These are phyloP conservation scores for Coenonympha arcania DNA, from an alignment of 2,888 invertebrate species.

Conservation along the genomic window DNA sequence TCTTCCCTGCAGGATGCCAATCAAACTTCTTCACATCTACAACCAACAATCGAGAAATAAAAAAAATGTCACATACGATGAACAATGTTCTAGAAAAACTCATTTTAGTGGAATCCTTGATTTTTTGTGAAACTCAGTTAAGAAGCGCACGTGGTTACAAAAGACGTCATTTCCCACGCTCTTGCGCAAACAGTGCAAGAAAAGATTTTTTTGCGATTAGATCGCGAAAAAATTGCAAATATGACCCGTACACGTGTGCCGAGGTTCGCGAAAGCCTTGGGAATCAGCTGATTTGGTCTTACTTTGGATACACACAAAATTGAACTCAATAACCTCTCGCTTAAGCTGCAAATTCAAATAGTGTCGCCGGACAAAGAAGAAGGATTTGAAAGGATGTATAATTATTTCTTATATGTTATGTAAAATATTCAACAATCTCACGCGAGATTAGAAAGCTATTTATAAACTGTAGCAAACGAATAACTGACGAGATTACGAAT, in stretches of 20 bases:
- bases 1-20: constrained; percentile 32
- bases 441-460: too few species aligned
- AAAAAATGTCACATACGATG: constrained; percentile 25
- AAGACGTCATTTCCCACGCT: constrained; percentile 51
- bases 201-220: constrained; percentile 42
- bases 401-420: too few species aligned
- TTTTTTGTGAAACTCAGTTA: constrained; percentile 43
- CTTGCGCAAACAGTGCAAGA: constrained; percentile 48
- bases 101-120: constrained; percentile 1
- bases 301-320: constrained; percentile 23
- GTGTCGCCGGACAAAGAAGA: constrained; percentile 1
- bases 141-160: constrained; percentile 43
- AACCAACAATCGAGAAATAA: constrained; percentile 31
- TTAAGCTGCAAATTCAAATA: constrained; percentile 2
- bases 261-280: constrained; percentile 45
- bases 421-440: background rate
- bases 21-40: constrained; percentile 38
- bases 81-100: constrained; percentile 3
- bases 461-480: too few species aligned
- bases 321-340: constrained; percentile 17
- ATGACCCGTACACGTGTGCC: constrained; percentile 52
- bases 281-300: constrained; percentile 53
- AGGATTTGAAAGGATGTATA: background rate
- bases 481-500: too few species aligned
- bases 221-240: constrained; percentile 52